These are phyloP conservation scores for Pandion haliaetus DNA, from an alignment of 2,113 vertebrate species.

Conservation along the genomic window DNA sequence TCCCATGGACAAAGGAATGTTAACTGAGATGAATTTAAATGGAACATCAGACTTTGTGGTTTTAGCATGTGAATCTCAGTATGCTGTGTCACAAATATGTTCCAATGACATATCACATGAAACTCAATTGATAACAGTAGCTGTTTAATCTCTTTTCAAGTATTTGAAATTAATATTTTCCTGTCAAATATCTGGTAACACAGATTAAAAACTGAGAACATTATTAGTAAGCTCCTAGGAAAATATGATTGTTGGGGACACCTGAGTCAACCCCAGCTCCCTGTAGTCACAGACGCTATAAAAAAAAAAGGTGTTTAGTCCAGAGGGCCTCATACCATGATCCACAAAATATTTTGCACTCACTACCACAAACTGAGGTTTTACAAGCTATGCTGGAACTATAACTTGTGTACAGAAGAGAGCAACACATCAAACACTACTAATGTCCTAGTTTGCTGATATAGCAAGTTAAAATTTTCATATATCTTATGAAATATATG, in stretches of 20 bases:
- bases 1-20: neutral
- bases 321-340: neutral
- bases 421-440: neutral
- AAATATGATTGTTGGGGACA: neutral
- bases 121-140: neutral
- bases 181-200: neutral
- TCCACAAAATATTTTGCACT: neutral
- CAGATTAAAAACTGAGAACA: neutral
- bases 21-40: neutral
- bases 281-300: neutral
- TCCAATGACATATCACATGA: neutral
- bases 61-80: neutral
- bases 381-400: neutral
- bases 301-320: neutral
- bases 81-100: neutral
- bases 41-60: neutral
- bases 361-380: neutral
- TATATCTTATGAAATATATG: neutral
- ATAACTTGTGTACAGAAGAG: neutral
- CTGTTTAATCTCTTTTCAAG: neutral
- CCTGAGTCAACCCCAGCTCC: neutral
- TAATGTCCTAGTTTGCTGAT: neutral
- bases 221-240: neutral
- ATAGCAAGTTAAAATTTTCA: neutral
- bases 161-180: neutral